A percentile compares a stretch with the other conserved stretches of the same genome.
These are phyloP conservation scores for Leptinotarsa tumamoca DNA, from an alignment of 2,888 invertebrate genomes.

Conservation along the genomic window DNA sequence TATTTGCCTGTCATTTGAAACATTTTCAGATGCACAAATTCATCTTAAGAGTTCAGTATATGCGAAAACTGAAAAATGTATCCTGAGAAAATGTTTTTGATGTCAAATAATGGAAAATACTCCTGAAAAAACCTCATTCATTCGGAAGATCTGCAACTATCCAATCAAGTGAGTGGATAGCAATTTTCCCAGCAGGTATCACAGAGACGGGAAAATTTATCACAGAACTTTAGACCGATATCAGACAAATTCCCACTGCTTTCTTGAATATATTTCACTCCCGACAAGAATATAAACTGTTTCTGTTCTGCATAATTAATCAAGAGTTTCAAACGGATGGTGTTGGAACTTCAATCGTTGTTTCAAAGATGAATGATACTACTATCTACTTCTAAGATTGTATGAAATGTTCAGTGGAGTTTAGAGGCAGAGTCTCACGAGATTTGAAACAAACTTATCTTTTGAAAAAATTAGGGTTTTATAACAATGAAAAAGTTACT, in stretches of 20 bases:
- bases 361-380: conserved; percentile 1
- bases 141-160: background rate
- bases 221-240: conserved; percentile 14
- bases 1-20: too few species aligned
- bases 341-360: conserved; percentile 3
- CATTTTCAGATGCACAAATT: too few species aligned
- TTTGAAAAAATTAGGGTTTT: too few species aligned
- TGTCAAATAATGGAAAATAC: background rate
- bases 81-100: background rate
- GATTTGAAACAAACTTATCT: too few species aligned
- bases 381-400: background rate
- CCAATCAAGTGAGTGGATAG: conserved; percentile 6
- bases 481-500: too few species aligned
- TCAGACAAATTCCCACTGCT: conserved; percentile 9
- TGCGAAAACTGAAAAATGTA: background rate
- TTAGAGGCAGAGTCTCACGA: background rate
- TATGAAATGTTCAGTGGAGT: background rate
- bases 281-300: conserved; percentile 7
- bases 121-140: background rate
- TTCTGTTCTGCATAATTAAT: conserved; percentile 14
- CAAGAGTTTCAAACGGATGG: background rate
- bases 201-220: background rate
- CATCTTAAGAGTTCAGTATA: background rate
- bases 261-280: conserved; percentile 13
- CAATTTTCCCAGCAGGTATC: conserved; percentile 11